Conservation (phyloP, 2,888 invertebrate genomes). For the Pristionchus fissidentatus region DNA sequence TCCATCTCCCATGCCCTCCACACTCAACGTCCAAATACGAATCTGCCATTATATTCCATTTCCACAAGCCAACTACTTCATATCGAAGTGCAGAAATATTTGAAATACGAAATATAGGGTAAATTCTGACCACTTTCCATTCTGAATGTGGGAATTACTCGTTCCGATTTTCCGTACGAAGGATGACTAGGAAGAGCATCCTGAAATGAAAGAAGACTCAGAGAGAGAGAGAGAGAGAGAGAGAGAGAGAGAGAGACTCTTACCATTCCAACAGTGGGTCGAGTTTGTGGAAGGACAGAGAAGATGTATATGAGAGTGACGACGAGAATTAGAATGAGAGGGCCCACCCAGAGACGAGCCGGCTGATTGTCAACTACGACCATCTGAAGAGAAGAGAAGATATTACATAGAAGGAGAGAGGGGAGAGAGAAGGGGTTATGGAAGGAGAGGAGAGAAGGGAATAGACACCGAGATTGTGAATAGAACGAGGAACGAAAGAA, state of each 20-base stretch:
- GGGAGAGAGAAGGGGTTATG: constrained; percentile 37
- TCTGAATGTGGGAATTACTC: neutral
- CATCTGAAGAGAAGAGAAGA: constrained; percentile 50
- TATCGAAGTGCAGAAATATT: too few species aligned
- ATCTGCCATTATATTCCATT: too few species aligned
- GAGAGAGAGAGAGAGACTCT: neutral
- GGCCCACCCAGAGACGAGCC: constrained; percentile 63
- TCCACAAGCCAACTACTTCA: neutral
- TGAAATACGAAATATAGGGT: too few species aligned
- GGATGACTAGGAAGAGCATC: constrained; percentile 2
- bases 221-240: neutral
- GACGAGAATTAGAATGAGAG: constrained; percentile 61
- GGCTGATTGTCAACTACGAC: constrained; percentile 46
- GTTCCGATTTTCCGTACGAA: constrained; percentile 7
- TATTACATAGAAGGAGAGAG: constrained; percentile 43
- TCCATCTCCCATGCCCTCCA: neutral
- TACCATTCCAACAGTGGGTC: constrained; percentile 30
- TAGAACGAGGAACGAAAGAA: constrained; percentile 40
- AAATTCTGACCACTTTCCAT: too few species aligned
- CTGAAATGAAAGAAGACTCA: neutral
- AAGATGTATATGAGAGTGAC: constrained; percentile 64
- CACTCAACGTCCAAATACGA: neutral
- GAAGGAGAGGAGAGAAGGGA: constrained; percentile 14
- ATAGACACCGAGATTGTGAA: neutral
- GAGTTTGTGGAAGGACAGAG: constrained; percentile 60